Base-by-base conservation (phyloP, 1,140 invertebrate species). In the Latrodectus geometricus region DNA sequence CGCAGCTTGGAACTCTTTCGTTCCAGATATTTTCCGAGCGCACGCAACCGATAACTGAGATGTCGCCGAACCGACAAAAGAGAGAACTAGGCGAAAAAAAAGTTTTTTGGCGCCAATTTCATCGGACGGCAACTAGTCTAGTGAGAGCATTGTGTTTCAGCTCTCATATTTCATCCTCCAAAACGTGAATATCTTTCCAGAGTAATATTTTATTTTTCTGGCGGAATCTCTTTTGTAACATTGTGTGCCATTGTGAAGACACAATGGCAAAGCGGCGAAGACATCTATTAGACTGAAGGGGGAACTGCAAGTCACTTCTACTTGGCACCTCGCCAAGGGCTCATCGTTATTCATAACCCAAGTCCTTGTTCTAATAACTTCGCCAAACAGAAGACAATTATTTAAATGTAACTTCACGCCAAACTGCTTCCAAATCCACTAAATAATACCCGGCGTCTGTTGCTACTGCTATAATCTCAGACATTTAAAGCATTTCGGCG, bases 331-430 rank as follows among this genome's bases (percentile, higher is more conserved):
- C 70, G 80, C 80, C 80, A 83, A 74, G 8, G 20, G 54, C 54
- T 83, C 80, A 83, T 83, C 80, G 80, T 83, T 83, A 83, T 83
- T 83, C 80, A 83, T 83, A 83, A 83, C 80, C 52, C 21, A 70
- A 72, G 69, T 83, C 52, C 80, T 83, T 83, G 80, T 83, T 83
- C 80, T 83, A 83, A 83, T 83, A 83, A 83, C 49, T 83, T 83
- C 80, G 80, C 80, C 80, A 83, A 74, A 73, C 70, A 83, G 80
- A 83, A 74, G 72, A 74, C 80, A 83, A 83, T 83, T 83, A 83
- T 83, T 83, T 83, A 83, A 83, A 83, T 83, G 70, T 68, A 66
- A 83, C 80, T 83, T 74, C 79, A 81, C 79, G 79, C 79, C 68
- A 68, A 70, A 81, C 20, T 83, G 80, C 52, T 20, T 48, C 56